Evolutionary conservation across 2,888 invertebrate genomes (phyloP).

Genomic region (Cerastoderma edule): DNA sequence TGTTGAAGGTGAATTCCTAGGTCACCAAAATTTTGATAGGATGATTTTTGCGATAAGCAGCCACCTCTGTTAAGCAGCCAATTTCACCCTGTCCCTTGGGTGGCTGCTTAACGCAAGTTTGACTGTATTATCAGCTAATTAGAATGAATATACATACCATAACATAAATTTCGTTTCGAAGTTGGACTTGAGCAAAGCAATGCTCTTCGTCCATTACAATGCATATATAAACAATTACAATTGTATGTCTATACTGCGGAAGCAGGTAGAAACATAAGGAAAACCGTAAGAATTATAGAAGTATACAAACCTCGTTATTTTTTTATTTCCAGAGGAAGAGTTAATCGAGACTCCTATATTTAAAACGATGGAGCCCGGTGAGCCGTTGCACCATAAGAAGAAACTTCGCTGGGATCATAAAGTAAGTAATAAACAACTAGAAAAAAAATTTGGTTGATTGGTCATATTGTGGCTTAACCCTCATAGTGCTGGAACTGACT

Average conservation of each 20-base stretch:
- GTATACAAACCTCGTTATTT: not conserved
- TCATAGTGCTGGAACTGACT: too few relatives aligned
- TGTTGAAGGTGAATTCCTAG: too few relatives aligned
- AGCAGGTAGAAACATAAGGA: not conserved
- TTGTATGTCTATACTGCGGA: not conserved
- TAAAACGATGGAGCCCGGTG: slow-evolving; percentile 72
- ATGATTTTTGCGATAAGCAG: too few relatives aligned
- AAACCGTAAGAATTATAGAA: not conserved
- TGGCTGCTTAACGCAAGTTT: too few relatives aligned
- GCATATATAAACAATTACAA: not conserved
- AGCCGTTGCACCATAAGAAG: slow-evolving; percentile 90
- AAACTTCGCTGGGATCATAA: slow-evolving; percentile 92
- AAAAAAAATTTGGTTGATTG: too few relatives aligned
- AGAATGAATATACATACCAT: not conserved
- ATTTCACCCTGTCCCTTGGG: too few relatives aligned
- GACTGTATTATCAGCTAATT: too few relatives aligned
- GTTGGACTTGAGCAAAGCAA: not conserved
- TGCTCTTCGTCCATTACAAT: not conserved
- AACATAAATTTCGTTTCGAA: not conserved
- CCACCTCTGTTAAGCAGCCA: too few relatives aligned
- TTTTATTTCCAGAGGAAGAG: slow-evolving; percentile 65
- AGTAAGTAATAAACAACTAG: slow-evolving; percentile 87
- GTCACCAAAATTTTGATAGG: too few relatives aligned
- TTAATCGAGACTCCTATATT: slow-evolving; percentile 75
- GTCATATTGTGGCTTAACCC: too few relatives aligned